A percentile compares a stretch with the other conserved stretches of the same genome.
Evolutionary conservation across 2,888 invertebrate genomes (phyloP).

Genomic region (Cepaea hortensis): DNA sequence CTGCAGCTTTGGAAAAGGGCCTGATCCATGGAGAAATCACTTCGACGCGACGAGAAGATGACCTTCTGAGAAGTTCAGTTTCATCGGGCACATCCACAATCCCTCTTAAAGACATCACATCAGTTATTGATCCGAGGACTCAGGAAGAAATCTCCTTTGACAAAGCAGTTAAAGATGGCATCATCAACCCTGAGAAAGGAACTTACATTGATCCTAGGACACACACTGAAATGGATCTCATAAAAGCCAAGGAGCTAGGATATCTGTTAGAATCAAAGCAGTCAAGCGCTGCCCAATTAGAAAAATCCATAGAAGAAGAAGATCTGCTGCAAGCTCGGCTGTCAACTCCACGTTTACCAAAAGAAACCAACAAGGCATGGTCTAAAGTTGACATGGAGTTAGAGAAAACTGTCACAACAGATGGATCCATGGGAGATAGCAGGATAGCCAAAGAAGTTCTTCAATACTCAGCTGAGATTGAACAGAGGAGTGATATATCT

Average conservation of each 20-base stretch:
- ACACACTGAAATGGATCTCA: conserved; percentile 86
- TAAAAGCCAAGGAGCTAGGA: conserved; percentile 88
- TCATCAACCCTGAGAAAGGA: conserved; percentile 80
- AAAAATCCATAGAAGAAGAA: conserved; percentile 60
- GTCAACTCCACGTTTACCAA: conserved; percentile 47
- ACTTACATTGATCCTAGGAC: conserved; percentile 89
- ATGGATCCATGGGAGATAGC: conserved; percentile 53
- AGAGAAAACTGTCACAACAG: conserved; percentile 60
- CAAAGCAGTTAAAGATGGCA: conserved; percentile 69
- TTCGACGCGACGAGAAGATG: conserved; percentile 64
- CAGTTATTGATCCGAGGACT: conserved; percentile 85
- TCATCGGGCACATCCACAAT: conserved; percentile 62
- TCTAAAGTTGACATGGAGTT: conserved; percentile 68
- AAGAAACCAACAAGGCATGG: conserved; percentile 54
- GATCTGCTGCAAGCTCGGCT: conserved; percentile 53
- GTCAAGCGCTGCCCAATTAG: conserved; percentile 64
- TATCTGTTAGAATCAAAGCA: conserved; percentile 72
- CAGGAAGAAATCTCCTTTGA: conserved; percentile 76
- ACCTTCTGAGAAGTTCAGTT: conserved; percentile 65
- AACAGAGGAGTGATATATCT: conserved; percentile 83
- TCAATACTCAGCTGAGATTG: conserved; percentile 65
- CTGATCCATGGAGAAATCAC: conserved; percentile 80
- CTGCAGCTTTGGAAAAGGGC: conserved; percentile 87
- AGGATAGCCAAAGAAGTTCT: conserved; percentile 64
- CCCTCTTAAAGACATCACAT: conserved; percentile 65